A percentile compares a stretch with the other conserved stretches of the same genome.
These are phyloP conservation scores for Julus scanicus DNA, from an alignment of 2,888 invertebrate genomes.

Conservation along the genomic window DNA sequence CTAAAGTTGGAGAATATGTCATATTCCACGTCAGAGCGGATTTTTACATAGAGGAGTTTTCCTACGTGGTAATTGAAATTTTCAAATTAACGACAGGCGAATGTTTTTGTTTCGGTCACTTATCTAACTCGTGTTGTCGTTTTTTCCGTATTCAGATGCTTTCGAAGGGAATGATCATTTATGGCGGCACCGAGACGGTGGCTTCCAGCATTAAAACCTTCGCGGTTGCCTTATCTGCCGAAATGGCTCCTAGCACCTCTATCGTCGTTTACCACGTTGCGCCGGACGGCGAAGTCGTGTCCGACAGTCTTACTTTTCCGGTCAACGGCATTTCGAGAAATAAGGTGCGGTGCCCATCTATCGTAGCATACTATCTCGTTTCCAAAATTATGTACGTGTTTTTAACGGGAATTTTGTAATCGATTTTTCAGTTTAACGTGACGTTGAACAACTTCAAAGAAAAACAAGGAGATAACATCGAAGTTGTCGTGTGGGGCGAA, in stretches of 20 bases:
- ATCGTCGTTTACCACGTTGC: constrained; percentile 88
- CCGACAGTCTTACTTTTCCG: constrained; percentile 95
- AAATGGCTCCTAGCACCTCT: constrained; percentile 86
- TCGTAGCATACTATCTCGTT: background rate
- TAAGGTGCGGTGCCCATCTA: constrained; percentile 72
- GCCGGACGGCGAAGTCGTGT: constrained; percentile 82
- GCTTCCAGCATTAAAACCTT: constrained; percentile 71
- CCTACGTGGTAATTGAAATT: constrained; percentile 75
- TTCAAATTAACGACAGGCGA: background rate
- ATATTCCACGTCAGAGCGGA: constrained; percentile 94
- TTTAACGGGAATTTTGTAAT: constrained; percentile 19
- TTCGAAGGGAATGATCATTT: constrained; percentile 90
- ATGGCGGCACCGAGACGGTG: constrained; percentile 87
- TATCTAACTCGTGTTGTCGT: background rate
- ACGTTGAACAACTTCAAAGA: constrained; percentile 89
- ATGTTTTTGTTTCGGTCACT: background rate
- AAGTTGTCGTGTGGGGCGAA: constrained; percentile 92
- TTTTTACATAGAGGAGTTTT: constrained; percentile 87
- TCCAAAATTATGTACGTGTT: constrained; percentile 24
- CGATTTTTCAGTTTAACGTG: constrained; percentile 64
- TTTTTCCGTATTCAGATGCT: constrained; percentile 70
- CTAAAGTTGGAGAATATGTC: constrained; percentile 91
- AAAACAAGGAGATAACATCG: constrained; percentile 90
- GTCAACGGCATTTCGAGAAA: constrained; percentile 95
- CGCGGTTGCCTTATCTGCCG: constrained; percentile 67